Conservation (phyloP, 2,888 invertebrate genomes). For the Euzophera pinguis region DNA sequence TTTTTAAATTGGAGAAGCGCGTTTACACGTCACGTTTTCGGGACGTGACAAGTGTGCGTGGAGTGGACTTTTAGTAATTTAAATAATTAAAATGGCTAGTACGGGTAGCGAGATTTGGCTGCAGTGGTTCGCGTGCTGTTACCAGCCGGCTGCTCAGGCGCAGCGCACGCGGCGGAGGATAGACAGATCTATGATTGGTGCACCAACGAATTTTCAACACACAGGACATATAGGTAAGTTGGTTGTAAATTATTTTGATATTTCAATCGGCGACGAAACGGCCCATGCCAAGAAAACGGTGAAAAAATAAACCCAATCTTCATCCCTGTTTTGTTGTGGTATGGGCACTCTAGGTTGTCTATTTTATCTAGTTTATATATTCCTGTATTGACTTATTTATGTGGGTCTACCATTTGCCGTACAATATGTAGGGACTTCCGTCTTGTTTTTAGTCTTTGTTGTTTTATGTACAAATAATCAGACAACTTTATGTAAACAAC, state of each 20-base stretch:
- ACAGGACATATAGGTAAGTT: constrained; percentile 83
- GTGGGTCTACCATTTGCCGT: too few relatives aligned
- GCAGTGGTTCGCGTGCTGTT: constrained; percentile 95
- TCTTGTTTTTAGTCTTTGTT: too few relatives aligned
- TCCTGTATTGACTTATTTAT: too few relatives aligned
- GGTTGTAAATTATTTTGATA: not conserved
- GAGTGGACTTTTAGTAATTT: constrained; percentile 36
- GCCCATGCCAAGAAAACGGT: too few relatives aligned
- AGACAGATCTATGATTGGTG: constrained; percentile 96
- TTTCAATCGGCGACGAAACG: too few relatives aligned
- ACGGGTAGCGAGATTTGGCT: constrained; percentile 92
- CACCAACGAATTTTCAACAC: constrained; percentile 97
- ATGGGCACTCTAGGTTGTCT: too few relatives aligned
- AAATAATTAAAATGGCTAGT: constrained; percentile 78
- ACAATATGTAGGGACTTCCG: too few relatives aligned
- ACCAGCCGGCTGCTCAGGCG: constrained; percentile 88
- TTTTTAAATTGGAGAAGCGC: constrained; percentile 25
- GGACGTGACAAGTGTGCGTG: constrained; percentile 30
- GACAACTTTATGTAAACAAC: too few relatives aligned
- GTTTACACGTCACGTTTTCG: constrained; percentile 27
- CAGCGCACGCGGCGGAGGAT: constrained; percentile 87
- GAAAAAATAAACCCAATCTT: too few relatives aligned
- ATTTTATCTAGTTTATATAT: too few relatives aligned
- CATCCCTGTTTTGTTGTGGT: too few relatives aligned
- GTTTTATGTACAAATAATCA: too few relatives aligned